These are phyloP conservation scores for Plebejus anna DNA, from an alignment of 2,888 invertebrate species.

Conservation along the genomic window DNA sequence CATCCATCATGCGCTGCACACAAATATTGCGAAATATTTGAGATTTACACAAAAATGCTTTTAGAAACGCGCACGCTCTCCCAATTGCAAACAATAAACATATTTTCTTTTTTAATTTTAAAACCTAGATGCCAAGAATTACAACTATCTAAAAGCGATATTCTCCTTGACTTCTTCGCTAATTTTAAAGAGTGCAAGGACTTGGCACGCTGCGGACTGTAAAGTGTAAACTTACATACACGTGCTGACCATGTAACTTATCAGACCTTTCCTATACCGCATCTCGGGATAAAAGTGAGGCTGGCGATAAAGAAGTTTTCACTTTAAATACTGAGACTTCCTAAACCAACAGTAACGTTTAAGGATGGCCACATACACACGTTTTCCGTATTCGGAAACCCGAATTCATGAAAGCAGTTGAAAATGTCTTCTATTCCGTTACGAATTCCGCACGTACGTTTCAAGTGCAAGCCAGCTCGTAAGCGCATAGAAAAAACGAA, in stretches of 20 bases:
- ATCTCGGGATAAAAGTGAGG: background rate
- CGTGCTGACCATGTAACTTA: constrained; percentile 31
- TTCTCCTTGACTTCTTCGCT: constrained; percentile 25
- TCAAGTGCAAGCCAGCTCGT: no score
- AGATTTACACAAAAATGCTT: constrained; percentile 23
- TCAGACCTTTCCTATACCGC: background rate
- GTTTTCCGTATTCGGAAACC: no score
- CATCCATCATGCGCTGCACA: constrained; percentile 7
- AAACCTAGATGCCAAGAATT: constrained; percentile 22
- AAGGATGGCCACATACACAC: no score
- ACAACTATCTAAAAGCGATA: constrained; percentile 19
- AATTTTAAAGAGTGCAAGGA: constrained; percentile 28
- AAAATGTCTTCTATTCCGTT: no score
- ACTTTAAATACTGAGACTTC: background rate
- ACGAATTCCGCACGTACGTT: no score
- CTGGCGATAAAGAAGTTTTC: background rate
- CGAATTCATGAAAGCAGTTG: no score
- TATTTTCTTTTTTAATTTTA: background rate
- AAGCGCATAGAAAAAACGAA: no score
- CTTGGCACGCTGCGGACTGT: constrained; percentile 39
- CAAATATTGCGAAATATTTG: constrained; percentile 4
- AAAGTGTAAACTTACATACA: constrained; percentile 38
- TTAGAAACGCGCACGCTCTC: background rate
- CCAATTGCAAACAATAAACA: background rate
- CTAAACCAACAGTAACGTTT: background rate